Conservation (phyloP, 2,888 invertebrate species). For the Globia sparganii region DNA sequence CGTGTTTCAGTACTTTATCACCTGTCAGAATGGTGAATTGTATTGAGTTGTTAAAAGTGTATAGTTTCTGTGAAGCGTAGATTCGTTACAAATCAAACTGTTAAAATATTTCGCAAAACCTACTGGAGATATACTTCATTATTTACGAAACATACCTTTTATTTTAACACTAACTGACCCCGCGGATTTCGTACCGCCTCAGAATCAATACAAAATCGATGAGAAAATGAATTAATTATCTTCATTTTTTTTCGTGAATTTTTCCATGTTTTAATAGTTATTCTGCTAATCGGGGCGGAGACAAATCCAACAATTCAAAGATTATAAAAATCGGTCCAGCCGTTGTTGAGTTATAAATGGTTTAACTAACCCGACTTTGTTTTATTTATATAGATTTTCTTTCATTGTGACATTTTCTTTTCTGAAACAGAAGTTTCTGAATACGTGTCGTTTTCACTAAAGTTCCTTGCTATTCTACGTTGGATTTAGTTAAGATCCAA, state of each 20-base stretch:
- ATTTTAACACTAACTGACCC: no score
- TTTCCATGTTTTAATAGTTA: no score
- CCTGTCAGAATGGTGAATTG: slow-evolving; percentile 39
- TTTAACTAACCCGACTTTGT: no score
- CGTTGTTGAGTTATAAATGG: no score
- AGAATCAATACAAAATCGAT: no score
- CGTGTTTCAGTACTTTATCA: slow-evolving; percentile 44
- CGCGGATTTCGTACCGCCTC: no score
- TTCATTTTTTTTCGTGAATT: no score
- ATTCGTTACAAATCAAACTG: background rate
- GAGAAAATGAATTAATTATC: no score
- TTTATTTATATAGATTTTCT: no score
- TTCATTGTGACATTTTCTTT: background rate
- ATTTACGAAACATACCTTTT: background rate
- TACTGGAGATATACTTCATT: background rate
- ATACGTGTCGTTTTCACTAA: background rate
- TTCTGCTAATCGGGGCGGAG: no score
- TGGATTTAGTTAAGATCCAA: background rate
- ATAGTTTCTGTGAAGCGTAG: background rate
- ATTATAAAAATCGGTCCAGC: no score
- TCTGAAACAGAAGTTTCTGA: background rate
- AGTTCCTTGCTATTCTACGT: background rate
- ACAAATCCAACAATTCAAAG: no score
- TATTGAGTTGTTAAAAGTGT: slow-evolving; percentile 36
- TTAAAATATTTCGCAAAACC: slow-evolving; percentile 10